Percentiles rank a stretch among this genome's conserved stretches.
Evolutionary conservation across 2,113 vertebrate genomes (phyloP).

Genomic region (crab-eating macaque (Macaca fascicularis)): DNA sequence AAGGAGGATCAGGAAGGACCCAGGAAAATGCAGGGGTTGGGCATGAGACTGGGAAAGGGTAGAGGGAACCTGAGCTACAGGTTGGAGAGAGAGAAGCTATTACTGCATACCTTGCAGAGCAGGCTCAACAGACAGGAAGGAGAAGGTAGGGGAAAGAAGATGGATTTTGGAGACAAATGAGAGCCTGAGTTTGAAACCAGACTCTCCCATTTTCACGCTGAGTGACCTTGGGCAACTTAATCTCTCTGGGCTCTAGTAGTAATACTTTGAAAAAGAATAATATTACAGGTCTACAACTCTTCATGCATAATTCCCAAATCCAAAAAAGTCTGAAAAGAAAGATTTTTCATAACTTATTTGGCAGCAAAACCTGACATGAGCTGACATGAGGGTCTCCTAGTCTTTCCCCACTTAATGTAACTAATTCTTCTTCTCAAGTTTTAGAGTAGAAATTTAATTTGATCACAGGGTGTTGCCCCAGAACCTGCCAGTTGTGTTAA

Average conservation of each 20-base stretch:
- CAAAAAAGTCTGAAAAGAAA: background rate
- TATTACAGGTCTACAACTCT: background rate
- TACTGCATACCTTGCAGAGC: accelerated
- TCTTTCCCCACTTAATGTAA: background rate
- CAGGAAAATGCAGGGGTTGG: background rate
- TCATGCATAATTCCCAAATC: background rate
- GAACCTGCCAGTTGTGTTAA: background rate
- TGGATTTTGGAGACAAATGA: background rate
- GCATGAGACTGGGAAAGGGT: background rate
- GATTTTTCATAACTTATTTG: background rate
- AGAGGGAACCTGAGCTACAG: background rate
- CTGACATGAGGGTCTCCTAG: background rate
- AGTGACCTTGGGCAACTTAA: background rate
- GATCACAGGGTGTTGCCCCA: background rate
- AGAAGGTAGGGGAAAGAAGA: background rate
- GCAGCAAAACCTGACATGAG: background rate
- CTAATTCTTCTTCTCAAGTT: background rate
- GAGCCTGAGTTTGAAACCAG: background rate
- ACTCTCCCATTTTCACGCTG: background rate
- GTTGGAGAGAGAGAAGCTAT: background rate
- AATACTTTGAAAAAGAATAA: background rate
- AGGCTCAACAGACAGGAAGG: background rate
- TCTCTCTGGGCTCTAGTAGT: background rate
- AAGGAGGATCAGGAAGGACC: background rate
- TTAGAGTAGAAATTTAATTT: background rate